Percentiles rank a stretch among this genome's conserved stretches.
Conservation (phyloP, 2,113 vertebrate genomes). For the Myxocyprinus asiaticus region DNA sequence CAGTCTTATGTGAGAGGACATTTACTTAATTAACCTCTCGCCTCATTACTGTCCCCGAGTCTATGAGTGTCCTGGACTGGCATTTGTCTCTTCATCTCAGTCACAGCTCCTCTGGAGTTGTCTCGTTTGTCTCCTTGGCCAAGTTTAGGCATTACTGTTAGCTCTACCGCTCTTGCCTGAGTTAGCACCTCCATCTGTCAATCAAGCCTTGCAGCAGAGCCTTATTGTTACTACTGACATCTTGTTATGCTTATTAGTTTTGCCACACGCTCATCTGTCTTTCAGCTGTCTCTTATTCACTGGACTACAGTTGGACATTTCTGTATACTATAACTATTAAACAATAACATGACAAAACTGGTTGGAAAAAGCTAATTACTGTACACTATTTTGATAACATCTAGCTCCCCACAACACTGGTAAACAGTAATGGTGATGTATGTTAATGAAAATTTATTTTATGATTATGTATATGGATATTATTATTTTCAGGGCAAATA, state of each 20-base stretch:
- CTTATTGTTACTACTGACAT: constrained; percentile 36
- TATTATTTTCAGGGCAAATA: too few relatives aligned
- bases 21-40: constrained; percentile 34
- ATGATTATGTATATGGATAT: too few relatives aligned
- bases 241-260: constrained; percentile 25
- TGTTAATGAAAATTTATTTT: too few relatives aligned
- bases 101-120: constrained; percentile 36
- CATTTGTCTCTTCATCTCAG: constrained; percentile 39
- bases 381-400: too few relatives aligned
- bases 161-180: background rate
- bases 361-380: too few relatives aligned
- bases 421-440: too few relatives aligned
- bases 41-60: constrained; percentile 25
- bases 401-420: too few relatives aligned
- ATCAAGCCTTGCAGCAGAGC: constrained; percentile 27
- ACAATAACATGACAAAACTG: too few relatives aligned
- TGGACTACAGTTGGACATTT: background rate
- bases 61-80: constrained; percentile 13
- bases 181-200: constrained; percentile 38
- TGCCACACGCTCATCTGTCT: constrained; percentile 10
- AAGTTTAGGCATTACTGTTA: constrained; percentile 12
- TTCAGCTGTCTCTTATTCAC: constrained; percentile 1
- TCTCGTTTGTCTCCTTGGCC: constrained; percentile 32
- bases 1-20: constrained; percentile 17
- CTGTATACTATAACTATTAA: too few relatives aligned